Base-by-base conservation (phyloP, 2,888 invertebrate genomes). In the Mallateleia sp. region DNA sequence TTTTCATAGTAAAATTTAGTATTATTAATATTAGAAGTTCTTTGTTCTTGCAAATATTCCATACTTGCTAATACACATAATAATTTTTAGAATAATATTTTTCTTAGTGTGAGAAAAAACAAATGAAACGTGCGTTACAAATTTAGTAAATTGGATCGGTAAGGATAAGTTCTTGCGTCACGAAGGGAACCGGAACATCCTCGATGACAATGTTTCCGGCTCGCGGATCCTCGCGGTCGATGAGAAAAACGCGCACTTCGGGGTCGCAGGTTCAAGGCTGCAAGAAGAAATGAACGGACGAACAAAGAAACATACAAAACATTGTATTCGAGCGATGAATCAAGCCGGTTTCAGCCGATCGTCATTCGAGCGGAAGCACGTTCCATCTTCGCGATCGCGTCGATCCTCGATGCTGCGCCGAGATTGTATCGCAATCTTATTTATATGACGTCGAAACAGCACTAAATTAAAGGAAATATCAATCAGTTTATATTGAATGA, bases 301-400 rank as follows among this genome's bases (percentile, higher is more conserved):
- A 62, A 83, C 83, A 83, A 85, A 85, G 83, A 74, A 60, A 66
- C 74, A 66, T 81, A 86, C 83, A 83, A 87, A 80, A 87, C 78
- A 72, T 82, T 72, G 74, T 75, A 84, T 58, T 64, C 67, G 60
- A 69, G 83, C 86, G 78, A 86, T 85, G 86, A 88, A 84, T 87
- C 87, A 77, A 87, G 87, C 83, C 85, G 85, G 87, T 87, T 87
- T 85, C 75, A 87, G 82, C 38, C 54, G 85, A 87, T 89, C 85
- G 83, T 87, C 85, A 87, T 80, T 87, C 74, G 87, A 87, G 85
- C 89, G 89, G 87, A 87, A 87, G 87, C 89, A 83, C 83, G 87
- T 89, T 78, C 69, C 85, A 87, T 85, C 77, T 87, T 85, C 42
- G 78, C 85, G 79, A 85, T 87, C 79, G 71, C 75, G 69, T 54